Conservation (phyloP, 2,113 vertebrate genomes). For the Taurulus bubalis region DNA sequence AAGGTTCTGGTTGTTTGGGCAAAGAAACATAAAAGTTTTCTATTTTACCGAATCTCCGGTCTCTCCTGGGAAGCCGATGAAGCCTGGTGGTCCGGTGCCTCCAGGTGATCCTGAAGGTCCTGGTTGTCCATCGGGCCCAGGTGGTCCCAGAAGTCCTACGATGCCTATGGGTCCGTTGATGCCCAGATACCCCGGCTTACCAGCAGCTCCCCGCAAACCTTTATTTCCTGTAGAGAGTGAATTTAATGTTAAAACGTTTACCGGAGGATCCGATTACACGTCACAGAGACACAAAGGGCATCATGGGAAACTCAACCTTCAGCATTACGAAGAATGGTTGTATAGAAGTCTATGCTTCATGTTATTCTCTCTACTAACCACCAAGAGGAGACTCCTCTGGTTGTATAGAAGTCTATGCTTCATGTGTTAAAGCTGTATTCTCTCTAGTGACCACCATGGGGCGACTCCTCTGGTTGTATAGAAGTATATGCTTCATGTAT, state of each 20-base stretch:
- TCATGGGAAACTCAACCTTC: not conserved
- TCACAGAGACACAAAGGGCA: not conserved
- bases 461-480: no score
- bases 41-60: constrained; percentile 81
- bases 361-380: not conserved
- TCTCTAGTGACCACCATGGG: no score
- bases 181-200: constrained; percentile 67
- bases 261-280: not conserved
- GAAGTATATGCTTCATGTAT: no score
- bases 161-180: constrained; percentile 59
- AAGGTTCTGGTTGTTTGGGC: not conserved
- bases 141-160: constrained; percentile 58
- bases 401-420: no score
- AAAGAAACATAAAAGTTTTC: not conserved
- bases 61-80: constrained; percentile 83
- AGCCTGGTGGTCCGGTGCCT: constrained; percentile 62
- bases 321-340: not conserved
- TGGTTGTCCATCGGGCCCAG: constrained; percentile 55
- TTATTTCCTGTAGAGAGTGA: constrained; percentile 68
- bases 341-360: no score
- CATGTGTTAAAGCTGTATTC: no score
- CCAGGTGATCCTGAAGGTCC: constrained; percentile 80
- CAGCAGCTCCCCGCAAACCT: constrained; percentile 60
- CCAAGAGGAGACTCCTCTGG: no score
- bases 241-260: not conserved